phyloP scores from a whole-genome alignment of 1,140 invertebrate genomes.

The Drosophila pruinosa region DNA sequence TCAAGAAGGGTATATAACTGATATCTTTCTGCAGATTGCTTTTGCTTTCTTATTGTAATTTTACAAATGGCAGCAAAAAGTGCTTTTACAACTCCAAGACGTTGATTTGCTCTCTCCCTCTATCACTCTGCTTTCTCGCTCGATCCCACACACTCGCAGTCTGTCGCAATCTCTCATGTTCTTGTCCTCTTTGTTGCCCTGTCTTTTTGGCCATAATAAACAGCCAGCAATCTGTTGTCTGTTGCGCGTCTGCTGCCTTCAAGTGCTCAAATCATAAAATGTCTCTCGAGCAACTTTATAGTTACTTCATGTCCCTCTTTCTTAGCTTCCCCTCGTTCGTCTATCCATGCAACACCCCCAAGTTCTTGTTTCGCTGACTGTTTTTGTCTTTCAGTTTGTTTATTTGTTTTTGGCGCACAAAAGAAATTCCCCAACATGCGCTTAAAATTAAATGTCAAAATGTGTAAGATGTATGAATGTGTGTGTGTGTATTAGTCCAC shows the following conservation, averaged over 20 bases:
- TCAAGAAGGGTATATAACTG: slow-evolving; percentile 11
- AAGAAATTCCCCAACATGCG: slow-evolving; percentile 81
- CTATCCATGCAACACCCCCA: too few relatives aligned
- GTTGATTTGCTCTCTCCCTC: slow-evolving; percentile 19
- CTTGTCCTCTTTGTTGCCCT: neutral
- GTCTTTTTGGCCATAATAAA: slow-evolving; percentile 67
- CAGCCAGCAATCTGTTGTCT: slow-evolving; percentile 78
- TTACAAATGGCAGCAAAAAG: slow-evolving; percentile 67
- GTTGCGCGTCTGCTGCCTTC: slow-evolving; percentile 75
- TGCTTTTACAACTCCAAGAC: slow-evolving; percentile 49
- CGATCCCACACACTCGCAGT: neutral
- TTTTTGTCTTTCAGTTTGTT: slow-evolving; percentile 71
- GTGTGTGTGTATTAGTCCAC: slow-evolving; percentile 1
- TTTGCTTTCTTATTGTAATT: slow-evolving; percentile 56
- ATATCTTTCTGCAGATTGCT: slow-evolving; percentile 1
- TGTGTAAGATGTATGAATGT: slow-evolving; percentile 27
- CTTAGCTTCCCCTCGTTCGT: neutral
- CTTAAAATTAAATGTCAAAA: slow-evolving; percentile 82
- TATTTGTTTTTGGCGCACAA: slow-evolving; percentile 78
- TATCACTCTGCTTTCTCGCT: neutral
- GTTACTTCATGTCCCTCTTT: slow-evolving; percentile 51
- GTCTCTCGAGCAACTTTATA: slow-evolving; percentile 78
- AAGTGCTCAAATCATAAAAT: slow-evolving; percentile 81
- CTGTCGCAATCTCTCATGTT: neutral
- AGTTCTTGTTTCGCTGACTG: slow-evolving; percentile 26